Base-by-base conservation (phyloP, 2,797 vertebrate species). In the Mus minutoides region DNA sequence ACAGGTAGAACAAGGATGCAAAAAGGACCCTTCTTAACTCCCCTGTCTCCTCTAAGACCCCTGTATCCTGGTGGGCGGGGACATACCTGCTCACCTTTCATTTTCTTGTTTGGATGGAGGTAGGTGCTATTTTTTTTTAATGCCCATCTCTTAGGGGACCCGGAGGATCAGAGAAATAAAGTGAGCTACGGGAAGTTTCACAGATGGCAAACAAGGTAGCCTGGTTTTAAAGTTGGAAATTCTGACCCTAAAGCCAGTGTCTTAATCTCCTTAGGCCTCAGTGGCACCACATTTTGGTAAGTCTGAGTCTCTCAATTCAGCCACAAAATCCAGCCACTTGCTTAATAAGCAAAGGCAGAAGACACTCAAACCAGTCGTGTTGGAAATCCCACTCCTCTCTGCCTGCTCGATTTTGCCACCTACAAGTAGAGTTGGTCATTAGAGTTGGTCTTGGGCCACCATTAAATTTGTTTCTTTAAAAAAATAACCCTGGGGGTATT, bases 351-450 rank as follows among this genome's bases (percentile, higher is more conserved):
- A 14, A 13, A 37, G 12, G 34, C 12, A 4, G 52, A 56, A 46
- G 13, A 11, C 24, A 4, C 56, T 73, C 37, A 10, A 11, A 37
- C 21, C 24, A 3, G 9, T n/a, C 19, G 0, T 6, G 0, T 26
- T 10, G 49, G 31, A 37, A 54, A 11, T 34, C 56, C 52, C 10
- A 0, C 58, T 17, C 52, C 0, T 19, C 26, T 11, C 91, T 64
- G 80, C 67, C 95, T 58, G 31, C 14, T 86, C 49, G 17, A 16
- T 85, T 40, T 6, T 58, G 87, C 94, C 95, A 88, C 92, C 92
- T 90, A n/a, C 88, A 49, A 85, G 86, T 16, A 16, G 79, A 69
- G 76, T 1, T 3, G 19, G 12, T 83, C 62, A 13, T 49, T 49
- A n/a, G n/a, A n/a, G n/a, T n/a, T n/a, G n/a, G n/a, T 69, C 79